Evolutionary conservation across 1,140 invertebrate species (phyloP).

Genomic region (Meloidogyne hapla): DNA sequence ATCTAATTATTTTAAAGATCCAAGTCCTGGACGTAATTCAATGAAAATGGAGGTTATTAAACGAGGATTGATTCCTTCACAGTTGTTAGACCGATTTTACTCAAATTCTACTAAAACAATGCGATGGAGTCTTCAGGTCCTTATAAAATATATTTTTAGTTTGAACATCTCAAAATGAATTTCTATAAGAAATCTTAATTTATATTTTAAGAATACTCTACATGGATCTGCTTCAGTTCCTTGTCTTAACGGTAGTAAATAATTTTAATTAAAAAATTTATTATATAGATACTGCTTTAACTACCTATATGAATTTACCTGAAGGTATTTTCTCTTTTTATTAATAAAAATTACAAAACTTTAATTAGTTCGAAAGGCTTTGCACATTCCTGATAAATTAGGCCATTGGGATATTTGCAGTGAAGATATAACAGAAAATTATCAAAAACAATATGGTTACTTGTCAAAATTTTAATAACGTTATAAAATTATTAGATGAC

Average conservation of each 20-base stretch:
- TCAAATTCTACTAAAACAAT: slow-evolving; percentile 20
- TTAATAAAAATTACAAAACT: neutral
- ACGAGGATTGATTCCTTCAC: slow-evolving; percentile 43
- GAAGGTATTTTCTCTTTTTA: slow-evolving; percentile 9
- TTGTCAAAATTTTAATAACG: no score
- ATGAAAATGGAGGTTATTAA: slow-evolving; percentile 45
- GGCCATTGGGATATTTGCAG: slow-evolving; percentile 62
- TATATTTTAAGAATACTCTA: neutral
- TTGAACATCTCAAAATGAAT: slow-evolving; percentile 13
- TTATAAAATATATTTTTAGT: slow-evolving; percentile 11
- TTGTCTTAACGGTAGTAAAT: slow-evolving; percentile 54
- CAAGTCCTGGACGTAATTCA: slow-evolving; percentile 57
- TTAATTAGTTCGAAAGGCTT: slow-evolving; percentile 41
- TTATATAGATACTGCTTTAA: slow-evolving; percentile 52
- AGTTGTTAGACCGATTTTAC: slow-evolving; percentile 29
- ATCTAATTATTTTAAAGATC: slow-evolving; percentile 58
- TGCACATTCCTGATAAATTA: slow-evolving; percentile 61
- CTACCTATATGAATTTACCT: slow-evolving; percentile 58
- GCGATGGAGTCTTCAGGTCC: slow-evolving; percentile 9
- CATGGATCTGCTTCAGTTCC: slow-evolving; percentile 45
- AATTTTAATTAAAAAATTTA: neutral
- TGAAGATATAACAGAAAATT: slow-evolving; percentile 55
- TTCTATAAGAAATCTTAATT: no score
- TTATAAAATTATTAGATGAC: slow-evolving; percentile 58
- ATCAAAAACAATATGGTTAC: slow-evolving; percentile 58